Evolutionary conservation across 2,888 invertebrate genomes (phyloP).

Genomic region (Hypselothyrea guttata): DNA sequence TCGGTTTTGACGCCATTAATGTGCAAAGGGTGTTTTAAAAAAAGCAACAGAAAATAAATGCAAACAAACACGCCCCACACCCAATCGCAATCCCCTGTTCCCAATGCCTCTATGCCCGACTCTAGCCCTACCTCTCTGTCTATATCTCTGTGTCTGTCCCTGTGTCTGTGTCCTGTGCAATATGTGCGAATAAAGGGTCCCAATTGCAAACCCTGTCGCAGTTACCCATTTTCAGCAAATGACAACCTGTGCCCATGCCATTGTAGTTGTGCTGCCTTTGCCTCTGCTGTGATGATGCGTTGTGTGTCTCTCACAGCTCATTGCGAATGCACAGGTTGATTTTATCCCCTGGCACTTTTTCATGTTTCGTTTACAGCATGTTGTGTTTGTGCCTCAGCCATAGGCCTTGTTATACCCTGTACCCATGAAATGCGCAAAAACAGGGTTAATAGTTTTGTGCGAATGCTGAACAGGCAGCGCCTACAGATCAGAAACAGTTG

Average conservation of each 20-base stretch:
- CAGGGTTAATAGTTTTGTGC: no score
- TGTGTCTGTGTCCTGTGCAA: constrained; percentile 34
- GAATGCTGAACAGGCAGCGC: no score
- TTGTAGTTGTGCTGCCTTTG: constrained; percentile 16
- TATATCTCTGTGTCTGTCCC: constrained; percentile 1
- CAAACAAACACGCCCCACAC: constrained; percentile 55
- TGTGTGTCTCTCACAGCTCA: constrained; percentile 64
- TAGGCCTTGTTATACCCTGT: constrained; percentile 49
- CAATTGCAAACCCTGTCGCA: constrained; percentile 46
- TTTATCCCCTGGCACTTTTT: constrained; percentile 73
- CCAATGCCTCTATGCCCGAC: not conserved
- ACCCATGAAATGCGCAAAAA: no score
- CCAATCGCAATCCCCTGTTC: not conserved
- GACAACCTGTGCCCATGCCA: constrained; percentile 55
- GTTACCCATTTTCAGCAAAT: constrained; percentile 48
- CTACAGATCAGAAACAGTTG: no score
- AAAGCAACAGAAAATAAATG: constrained; percentile 48
- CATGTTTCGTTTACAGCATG: constrained; percentile 36
- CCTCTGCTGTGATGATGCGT: constrained; percentile 46
- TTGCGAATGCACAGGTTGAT: constrained; percentile 78
- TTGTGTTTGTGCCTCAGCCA: constrained; percentile 16
- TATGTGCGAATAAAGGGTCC: constrained; percentile 58
- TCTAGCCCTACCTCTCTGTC: not conserved
- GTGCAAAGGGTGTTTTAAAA: constrained; percentile 66
- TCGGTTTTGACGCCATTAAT: constrained; percentile 49